phyloP scores from a whole-genome alignment of 2,113 vertebrate species.

The Noctilio leporinus region DNA sequence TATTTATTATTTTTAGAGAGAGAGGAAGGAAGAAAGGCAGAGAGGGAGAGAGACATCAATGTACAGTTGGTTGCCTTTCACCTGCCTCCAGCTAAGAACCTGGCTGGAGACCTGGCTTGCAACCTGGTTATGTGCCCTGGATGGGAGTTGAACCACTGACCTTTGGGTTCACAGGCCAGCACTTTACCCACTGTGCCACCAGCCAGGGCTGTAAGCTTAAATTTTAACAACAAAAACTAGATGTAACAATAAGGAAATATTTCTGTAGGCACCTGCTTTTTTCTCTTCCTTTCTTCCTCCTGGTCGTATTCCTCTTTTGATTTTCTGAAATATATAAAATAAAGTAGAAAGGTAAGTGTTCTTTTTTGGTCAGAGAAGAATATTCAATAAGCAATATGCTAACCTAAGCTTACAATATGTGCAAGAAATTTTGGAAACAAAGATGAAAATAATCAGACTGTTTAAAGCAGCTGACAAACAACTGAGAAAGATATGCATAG shows the following conservation, averaged over 20 bases:
- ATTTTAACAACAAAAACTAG: constrained; percentile 9
- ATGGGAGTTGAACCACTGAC: no score
- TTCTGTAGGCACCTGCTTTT: constrained; percentile 72
- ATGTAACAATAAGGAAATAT: background rate
- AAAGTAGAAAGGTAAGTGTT: constrained; percentile 28
- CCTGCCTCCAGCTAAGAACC: no score
- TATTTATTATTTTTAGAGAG: no score
- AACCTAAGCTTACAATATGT: background rate
- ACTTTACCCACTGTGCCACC: no score
- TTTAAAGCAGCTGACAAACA: background rate
- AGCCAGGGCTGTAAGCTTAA: no score
- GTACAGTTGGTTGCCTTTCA: no score
- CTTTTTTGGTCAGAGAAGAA: constrained; percentile 25
- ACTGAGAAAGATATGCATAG: background rate
- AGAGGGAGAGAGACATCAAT: no score
- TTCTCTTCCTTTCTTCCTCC: constrained; percentile 81
- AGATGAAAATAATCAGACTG: background rate
- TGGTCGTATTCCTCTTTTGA: constrained; percentile 96
- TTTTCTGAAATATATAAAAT: constrained; percentile 81
- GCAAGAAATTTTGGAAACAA: background rate
- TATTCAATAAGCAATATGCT: background rate
- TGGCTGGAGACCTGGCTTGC: no score
- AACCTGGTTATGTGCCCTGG: no score
- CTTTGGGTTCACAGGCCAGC: no score
- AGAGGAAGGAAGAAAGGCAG: no score